These are phyloP conservation scores for Bubo blakistoni DNA, from an alignment of 2,113 vertebrate species.

Conservation along the genomic window DNA sequence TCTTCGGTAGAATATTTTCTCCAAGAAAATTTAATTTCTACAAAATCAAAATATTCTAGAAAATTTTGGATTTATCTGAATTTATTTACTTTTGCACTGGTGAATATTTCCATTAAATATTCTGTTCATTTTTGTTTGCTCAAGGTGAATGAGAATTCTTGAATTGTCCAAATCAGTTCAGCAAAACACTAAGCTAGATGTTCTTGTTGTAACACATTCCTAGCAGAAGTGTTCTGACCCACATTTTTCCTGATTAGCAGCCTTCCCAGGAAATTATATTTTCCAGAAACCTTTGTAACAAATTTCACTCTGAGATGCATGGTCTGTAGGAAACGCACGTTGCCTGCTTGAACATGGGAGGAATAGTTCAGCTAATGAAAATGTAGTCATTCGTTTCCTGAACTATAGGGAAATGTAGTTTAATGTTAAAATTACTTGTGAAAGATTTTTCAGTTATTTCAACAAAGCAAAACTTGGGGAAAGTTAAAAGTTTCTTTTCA, in stretches of 20 bases:
- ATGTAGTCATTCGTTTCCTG: neutral
- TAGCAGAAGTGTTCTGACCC: neutral
- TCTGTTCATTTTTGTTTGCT: neutral
- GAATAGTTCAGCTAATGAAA: neutral
- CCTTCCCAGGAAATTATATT: neutral
- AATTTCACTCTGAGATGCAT: neutral
- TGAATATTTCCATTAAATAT: neutral
- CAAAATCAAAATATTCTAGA: neutral
- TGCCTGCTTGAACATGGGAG: neutral
- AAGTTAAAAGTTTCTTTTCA: neutral
- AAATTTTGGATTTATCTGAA: neutral
- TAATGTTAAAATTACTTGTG: neutral
- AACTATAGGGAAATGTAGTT: neutral
- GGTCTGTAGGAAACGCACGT: neutral
- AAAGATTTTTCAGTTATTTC: neutral
- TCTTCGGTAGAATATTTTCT: neutral
- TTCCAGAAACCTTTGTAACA: neutral
- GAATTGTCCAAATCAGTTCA: neutral
- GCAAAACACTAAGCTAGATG: neutral
- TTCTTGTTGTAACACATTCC: neutral
- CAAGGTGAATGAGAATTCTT: neutral
- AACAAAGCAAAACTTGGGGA: neutral
- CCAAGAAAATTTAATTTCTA: neutral
- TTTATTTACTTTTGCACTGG: neutral
- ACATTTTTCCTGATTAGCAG: neutral